phyloP scores from a whole-genome alignment of 2,888 invertebrate genomes.

The Leptodirus hochenwartii region DNA sequence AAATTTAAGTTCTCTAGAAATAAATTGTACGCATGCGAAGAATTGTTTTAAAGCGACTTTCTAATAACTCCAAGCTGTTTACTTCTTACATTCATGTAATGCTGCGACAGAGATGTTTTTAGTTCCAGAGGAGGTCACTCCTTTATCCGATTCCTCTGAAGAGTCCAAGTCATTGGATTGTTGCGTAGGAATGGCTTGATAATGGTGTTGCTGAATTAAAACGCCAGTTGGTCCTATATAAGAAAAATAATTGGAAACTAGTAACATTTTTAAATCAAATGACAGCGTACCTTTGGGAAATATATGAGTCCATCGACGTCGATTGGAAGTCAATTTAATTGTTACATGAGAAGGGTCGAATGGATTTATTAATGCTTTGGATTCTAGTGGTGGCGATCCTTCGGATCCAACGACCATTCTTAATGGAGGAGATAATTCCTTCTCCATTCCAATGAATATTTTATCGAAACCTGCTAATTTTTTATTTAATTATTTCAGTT shows the following conservation, averaged over 20 bases:
- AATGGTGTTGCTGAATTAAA: conserved; percentile 84
- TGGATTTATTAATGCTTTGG: conserved; percentile 84
- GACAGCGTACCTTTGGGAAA: conserved; percentile 85
- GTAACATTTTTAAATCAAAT: conserved; percentile 1
- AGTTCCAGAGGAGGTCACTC: conserved; percentile 1
- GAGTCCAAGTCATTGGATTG: conserved; percentile 1
- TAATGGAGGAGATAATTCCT: conserved; percentile 33
- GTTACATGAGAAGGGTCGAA: conserved; percentile 97
- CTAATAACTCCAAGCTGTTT: not conserved
- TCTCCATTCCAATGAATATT: conserved; percentile 23
- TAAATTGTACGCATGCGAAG: no score
- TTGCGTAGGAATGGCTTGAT: conserved; percentile 62
- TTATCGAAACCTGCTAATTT: conserved; percentile 13
- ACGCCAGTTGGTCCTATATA: conserved; percentile 66
- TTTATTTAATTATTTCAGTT: no score
- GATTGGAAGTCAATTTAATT: conserved; percentile 86
- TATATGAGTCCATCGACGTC: conserved; percentile 95
- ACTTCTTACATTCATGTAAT: conserved; percentile 33
- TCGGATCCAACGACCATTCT: conserved; percentile 37
- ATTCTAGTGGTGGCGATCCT: conserved; percentile 45
- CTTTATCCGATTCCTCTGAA: conserved; percentile 6
- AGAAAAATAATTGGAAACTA: not conserved
- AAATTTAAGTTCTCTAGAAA: no score
- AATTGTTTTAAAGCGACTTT: no score
- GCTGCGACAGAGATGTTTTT: conserved; percentile 20